Conservation (phyloP, 2,113 vertebrate species). For the Vulpes ferrilata region DNA sequence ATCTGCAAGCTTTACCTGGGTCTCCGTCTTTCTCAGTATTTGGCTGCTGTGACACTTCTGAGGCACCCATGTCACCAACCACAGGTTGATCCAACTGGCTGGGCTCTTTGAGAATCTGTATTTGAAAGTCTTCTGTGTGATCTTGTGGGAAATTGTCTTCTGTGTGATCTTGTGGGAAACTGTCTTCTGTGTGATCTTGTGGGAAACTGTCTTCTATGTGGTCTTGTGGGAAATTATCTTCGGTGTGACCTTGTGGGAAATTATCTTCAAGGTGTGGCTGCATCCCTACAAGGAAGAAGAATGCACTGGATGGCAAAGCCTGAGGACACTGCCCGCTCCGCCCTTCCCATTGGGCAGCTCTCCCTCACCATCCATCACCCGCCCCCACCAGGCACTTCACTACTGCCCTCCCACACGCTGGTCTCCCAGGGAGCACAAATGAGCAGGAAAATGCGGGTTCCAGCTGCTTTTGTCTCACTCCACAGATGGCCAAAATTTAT, state of each 20-base stretch:
- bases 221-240: neutral
- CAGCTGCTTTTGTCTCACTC: neutral
- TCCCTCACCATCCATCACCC: neutral
- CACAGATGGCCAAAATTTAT: neutral
- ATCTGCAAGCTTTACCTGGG: conserved; percentile 83
- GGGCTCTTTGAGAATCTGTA: neutral
- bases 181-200: neutral
- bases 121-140: neutral
- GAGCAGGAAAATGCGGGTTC: neutral
- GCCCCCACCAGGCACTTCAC: neutral
- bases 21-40: neutral
- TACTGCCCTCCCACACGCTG: neutral
- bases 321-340: neutral
- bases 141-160: neutral
- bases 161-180: neutral
- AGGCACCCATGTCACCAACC: neutral
- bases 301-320: neutral
- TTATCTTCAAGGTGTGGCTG: neutral
- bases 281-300: conserved; percentile 17
- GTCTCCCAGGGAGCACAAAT: neutral
- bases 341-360: neutral
- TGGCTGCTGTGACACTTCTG: conserved; percentile 27
- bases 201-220: neutral
- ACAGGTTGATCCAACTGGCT: neutral
- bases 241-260: neutral